Conservation (phyloP, 2,113 vertebrate species). For the Bostrychus sinensis region DNA sequence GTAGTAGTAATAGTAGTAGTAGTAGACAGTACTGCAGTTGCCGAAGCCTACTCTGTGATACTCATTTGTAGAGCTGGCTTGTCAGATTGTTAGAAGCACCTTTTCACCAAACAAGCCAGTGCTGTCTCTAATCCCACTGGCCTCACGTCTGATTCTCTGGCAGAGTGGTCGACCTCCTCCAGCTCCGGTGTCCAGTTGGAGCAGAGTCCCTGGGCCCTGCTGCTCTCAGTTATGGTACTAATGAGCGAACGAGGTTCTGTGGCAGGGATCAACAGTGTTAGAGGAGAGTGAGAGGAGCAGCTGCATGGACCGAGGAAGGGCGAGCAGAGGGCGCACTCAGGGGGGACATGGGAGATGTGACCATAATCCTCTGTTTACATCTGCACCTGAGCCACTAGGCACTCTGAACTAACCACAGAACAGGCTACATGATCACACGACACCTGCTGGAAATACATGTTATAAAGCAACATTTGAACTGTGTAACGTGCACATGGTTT, state of each 20-base stretch:
- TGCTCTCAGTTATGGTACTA: constrained; percentile 59
- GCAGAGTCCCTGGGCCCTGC: constrained; percentile 26
- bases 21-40: too few relatives aligned
- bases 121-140: constrained; percentile 53
- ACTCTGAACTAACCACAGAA: not conserved
- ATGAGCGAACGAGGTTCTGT: constrained; percentile 61
- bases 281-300: constrained; percentile 25
- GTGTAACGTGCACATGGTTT: not conserved
- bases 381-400: constrained; percentile 60
- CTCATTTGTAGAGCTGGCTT: not conserved
- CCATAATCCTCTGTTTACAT: constrained; percentile 64
- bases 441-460: not conserved
- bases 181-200: constrained; percentile 43
- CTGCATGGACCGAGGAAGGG: too few relatives aligned
- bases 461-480: not conserved
- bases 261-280: constrained; percentile 53
- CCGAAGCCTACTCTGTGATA: too few relatives aligned
- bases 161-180: constrained; percentile 58
- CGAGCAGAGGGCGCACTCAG: constrained; percentile 23
- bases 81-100: constrained; percentile 44
- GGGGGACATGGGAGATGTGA: constrained; percentile 32
- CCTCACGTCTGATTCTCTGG: constrained; percentile 41
- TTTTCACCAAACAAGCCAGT: constrained; percentile 43
- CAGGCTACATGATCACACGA: not conserved
- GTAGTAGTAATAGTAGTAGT: too few relatives aligned